Evolutionary conservation across 2,888 invertebrate genomes (phyloP).

Genomic region (Gymnosoma rotundatum): DNA sequence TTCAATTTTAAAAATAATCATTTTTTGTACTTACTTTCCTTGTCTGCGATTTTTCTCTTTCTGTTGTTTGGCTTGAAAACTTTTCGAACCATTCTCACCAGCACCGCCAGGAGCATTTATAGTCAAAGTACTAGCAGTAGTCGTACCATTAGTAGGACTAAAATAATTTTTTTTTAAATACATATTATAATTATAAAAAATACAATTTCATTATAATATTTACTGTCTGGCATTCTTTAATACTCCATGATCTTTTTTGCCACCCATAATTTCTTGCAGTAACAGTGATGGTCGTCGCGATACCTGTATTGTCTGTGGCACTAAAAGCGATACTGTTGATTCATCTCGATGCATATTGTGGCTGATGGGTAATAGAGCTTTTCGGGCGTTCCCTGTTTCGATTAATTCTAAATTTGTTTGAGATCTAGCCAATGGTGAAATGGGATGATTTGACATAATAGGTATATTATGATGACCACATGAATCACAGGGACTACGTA

Average conservation of each 20-base stretch:
- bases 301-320: slow-evolving; percentile 78
- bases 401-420: slow-evolving; percentile 79
- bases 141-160: slow-evolving; percentile 76
- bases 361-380: slow-evolving; percentile 73
- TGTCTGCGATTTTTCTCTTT: slow-evolving; percentile 81
- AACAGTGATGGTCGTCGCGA: slow-evolving; percentile 81
- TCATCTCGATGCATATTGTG: slow-evolving; percentile 76
- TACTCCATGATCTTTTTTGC: slow-evolving; percentile 67
- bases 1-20: too few relatives aligned
- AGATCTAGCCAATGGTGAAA: slow-evolving; percentile 79
- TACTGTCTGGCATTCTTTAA: slow-evolving; percentile 73
- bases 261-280: slow-evolving; percentile 81
- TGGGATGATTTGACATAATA: slow-evolving; percentile 78
- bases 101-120: slow-evolving; percentile 74
- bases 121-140: slow-evolving; percentile 78
- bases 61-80: slow-evolving; percentile 78
- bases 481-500: slow-evolving; percentile 78
- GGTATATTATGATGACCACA: slow-evolving; percentile 79
- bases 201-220: not conserved
- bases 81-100: slow-evolving; percentile 76
- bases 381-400: slow-evolving; percentile 74
- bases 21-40: slow-evolving; percentile 82
- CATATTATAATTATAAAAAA: not conserved
- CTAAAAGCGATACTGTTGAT: slow-evolving; percentile 74
- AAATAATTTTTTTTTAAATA: slow-evolving; percentile 3